Evolutionary conservation across 2,888 invertebrate species (phyloP).

Genomic region (Rambutsinella grinnellia): DNA sequence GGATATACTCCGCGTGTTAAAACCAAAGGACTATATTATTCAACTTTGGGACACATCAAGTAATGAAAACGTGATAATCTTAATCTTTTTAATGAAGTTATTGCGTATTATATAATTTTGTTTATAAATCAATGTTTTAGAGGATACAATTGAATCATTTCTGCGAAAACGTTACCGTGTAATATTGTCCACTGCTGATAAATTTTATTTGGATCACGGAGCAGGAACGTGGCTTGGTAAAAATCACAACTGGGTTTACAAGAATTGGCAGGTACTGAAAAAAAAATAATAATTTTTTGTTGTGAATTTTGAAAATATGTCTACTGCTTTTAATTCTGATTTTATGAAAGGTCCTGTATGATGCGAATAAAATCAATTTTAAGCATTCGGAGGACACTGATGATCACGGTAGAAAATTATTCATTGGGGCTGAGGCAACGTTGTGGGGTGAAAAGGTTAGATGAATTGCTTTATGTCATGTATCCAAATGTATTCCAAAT

Average conservation of each 20-base stretch:
- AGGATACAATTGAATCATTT: conserved; percentile 19
- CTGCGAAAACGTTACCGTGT: conserved; percentile 82
- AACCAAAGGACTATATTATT: conserved; percentile 83
- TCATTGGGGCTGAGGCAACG: conserved; percentile 71
- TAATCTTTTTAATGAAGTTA: not conserved
- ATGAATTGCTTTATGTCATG: no score
- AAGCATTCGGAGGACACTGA: no score
- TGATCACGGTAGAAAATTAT: no score
- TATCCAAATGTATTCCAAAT: not conserved
- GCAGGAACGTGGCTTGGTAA: conserved; percentile 61
- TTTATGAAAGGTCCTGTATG: conserved; percentile 2
- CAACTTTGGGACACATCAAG: conserved; percentile 81
- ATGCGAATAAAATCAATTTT: no score
- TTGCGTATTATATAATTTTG: not conserved
- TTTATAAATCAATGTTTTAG: no score
- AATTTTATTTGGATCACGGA: conserved; percentile 88
- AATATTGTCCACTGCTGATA: conserved; percentile 89
- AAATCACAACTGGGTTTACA: conserved; percentile 49
- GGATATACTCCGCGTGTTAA: conserved; percentile 76
- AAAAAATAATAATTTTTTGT: not conserved
- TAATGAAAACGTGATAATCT: conserved; percentile 3
- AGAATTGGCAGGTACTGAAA: conserved; percentile 53
- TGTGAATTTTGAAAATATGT: not conserved
- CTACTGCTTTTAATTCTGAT: not conserved
- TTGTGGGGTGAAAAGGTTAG: conserved; percentile 91